These are phyloP conservation scores for Meliscaeva auricollis DNA, from an alignment of 2,888 invertebrate species.

Conservation along the genomic window DNA sequence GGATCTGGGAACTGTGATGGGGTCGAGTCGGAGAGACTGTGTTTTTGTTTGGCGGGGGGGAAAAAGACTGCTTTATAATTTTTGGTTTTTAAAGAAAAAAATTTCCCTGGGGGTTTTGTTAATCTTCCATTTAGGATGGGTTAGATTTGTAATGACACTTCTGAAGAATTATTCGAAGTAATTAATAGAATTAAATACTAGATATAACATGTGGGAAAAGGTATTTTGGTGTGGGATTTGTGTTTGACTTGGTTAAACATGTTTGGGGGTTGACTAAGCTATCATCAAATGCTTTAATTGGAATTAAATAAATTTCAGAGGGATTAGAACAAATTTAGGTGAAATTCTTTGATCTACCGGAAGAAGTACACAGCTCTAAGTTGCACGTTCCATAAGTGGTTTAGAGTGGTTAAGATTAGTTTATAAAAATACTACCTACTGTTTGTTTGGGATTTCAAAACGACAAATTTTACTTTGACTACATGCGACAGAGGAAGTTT, in stretches of 20 bases:
- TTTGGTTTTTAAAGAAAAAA: constrained; percentile 60
- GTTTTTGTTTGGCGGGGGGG: constrained; percentile 6
- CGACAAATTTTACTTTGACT: too few species aligned
- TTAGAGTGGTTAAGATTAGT: too few species aligned
- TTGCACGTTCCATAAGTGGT: too few species aligned
- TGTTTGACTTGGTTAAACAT: neutral
- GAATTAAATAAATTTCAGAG: neutral
- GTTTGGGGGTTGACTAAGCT: neutral
- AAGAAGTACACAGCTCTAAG: too few species aligned
- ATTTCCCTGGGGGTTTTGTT: constrained; percentile 41
- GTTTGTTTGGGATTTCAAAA: too few species aligned
- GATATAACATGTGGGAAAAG: constrained; percentile 31
- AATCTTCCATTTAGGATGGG: constrained; percentile 52
- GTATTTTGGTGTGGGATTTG: constrained; percentile 6
- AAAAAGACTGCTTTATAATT: constrained; percentile 57
- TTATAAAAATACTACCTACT: too few species aligned
- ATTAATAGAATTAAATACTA: constrained; percentile 60
- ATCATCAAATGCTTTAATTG: constrained; percentile 4
- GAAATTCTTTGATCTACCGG: neutral
- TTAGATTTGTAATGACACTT: constrained; percentile 59
- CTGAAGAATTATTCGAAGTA: constrained; percentile 62
- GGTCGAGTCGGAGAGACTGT: neutral
- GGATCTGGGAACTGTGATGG: neutral
- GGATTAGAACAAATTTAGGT: neutral
- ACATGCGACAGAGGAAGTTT: too few species aligned